A percentile compares a stretch with the other conserved stretches of the same genome.
These are phyloP conservation scores for Lysandra bellargus DNA, from an alignment of 2,888 invertebrate genomes.

Conservation along the genomic window DNA sequence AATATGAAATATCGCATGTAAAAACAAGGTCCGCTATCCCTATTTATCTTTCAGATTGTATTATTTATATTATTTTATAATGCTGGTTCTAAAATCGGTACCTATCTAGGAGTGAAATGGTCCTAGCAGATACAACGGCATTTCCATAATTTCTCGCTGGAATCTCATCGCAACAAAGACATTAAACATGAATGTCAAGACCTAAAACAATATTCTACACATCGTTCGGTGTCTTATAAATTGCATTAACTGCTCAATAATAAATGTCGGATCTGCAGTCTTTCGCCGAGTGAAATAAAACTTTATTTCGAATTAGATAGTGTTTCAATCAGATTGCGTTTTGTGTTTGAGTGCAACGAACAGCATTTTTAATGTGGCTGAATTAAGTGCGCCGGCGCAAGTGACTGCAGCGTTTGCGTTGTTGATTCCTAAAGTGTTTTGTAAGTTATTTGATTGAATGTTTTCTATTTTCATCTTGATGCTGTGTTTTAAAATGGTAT, in stretches of 20 bases:
- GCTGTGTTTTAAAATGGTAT: slow-evolving; percentile 37
- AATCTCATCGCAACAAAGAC: slow-evolving; percentile 69
- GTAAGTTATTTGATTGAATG: slow-evolving; percentile 49
- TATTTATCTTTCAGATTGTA: background rate
- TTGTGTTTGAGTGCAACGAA: slow-evolving; percentile 41
- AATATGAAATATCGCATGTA: background rate
- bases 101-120: slow-evolving; percentile 40
- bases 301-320: slow-evolving; percentile 28
- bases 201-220: slow-evolving; percentile 70
- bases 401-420: slow-evolving; percentile 64
- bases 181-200: slow-evolving; percentile 67
- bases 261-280: slow-evolving; percentile 41
- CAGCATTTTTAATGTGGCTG: slow-evolving; percentile 57
- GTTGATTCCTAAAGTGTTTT: slow-evolving; percentile 56
- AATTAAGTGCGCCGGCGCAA: slow-evolving; percentile 67
- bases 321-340: slow-evolving; percentile 27
- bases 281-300: slow-evolving; percentile 28
- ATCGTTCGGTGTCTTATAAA: slow-evolving; percentile 66
- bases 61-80: background rate
- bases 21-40: slow-evolving; percentile 9
- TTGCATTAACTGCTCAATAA: slow-evolving; percentile 40
- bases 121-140: slow-evolving; percentile 37
- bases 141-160: slow-evolving; percentile 54
- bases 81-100: slow-evolving; percentile 35
- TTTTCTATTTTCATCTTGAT: slow-evolving; percentile 48